These are phyloP conservation scores for Diuraphis noxia DNA, from an alignment of 1,140 invertebrate species.

Conservation along the genomic window DNA sequence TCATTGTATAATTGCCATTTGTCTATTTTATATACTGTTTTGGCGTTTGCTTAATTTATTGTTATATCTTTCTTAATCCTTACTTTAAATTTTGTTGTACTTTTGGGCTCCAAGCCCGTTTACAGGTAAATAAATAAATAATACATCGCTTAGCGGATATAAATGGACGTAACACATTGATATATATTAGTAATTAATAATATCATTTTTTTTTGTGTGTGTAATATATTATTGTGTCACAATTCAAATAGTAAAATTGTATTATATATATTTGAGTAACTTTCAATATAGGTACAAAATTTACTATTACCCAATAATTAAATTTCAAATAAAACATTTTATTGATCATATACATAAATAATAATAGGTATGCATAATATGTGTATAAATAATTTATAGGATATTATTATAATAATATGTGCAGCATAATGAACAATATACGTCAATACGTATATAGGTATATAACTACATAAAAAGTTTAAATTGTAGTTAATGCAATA, in stretches of 20 bases:
- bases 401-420: not conserved
- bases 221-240: too few species aligned
- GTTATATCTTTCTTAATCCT: too few species aligned
- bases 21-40: too few species aligned
- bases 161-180: not conserved
- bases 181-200: too few species aligned
- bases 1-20: not conserved
- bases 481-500: not conserved
- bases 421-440: not conserved
- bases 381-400: not conserved
- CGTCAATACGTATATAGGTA: not conserved
- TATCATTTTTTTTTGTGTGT: too few species aligned
- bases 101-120: too few species aligned
- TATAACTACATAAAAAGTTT: not conserved
- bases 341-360: not conserved
- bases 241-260: not conserved
- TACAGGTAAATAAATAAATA: too few species aligned
- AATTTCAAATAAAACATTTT: not conserved
- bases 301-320: not conserved
- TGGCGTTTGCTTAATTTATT: too few species aligned
- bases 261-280: not conserved
- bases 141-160: too few species aligned
- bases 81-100: too few species aligned
- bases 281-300: not conserved
- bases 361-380: too few species aligned